These are phyloP conservation scores for Microvelia longipes DNA, from an alignment of 1,140 invertebrate species.

Conservation along the genomic window DNA sequence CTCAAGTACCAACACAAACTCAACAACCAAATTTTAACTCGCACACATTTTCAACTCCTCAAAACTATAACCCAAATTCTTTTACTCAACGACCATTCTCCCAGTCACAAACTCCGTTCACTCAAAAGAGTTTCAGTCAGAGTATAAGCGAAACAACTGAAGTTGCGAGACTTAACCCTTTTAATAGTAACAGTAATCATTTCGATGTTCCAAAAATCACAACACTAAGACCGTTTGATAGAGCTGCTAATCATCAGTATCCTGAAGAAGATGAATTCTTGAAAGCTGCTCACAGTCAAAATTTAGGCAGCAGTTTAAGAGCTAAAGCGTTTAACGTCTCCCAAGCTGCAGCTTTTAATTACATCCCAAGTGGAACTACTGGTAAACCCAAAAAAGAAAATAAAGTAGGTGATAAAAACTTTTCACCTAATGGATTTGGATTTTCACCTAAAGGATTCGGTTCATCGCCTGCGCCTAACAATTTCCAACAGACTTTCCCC, in stretches of 20 bases:
- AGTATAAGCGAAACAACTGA: slow-evolving; percentile 4
- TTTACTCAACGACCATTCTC: background rate
- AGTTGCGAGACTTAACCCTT: background rate
- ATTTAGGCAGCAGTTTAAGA: slow-evolving; percentile 23
- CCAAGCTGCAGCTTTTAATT: slow-evolving; percentile 19
- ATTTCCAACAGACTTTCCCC: background rate
- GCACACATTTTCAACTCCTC: background rate
- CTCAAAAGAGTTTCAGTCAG: slow-evolving; percentile 7
- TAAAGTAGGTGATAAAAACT: too few species aligned
- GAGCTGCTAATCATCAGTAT: slow-evolving; percentile 7
- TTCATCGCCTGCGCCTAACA: background rate
- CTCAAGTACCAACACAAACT: background rate
- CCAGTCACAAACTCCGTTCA: slow-evolving; percentile 3
- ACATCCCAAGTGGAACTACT: slow-evolving; percentile 10
- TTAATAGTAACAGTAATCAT: background rate
- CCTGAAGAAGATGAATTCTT: slow-evolving; percentile 19
- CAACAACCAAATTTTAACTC: background rate
- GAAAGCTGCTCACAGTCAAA: slow-evolving; percentile 23
- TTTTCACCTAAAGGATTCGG: background rate
- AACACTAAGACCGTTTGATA: background rate
- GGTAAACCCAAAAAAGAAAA: slow-evolving; percentile 3
- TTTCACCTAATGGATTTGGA: background rate
- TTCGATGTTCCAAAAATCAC: background rate
- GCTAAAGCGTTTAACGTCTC: slow-evolving; percentile 22
- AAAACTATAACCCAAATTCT: background rate